Base-by-base conservation (phyloP, 2,797 vertebrate genomes). In the Manis pentadactyla region DNA sequence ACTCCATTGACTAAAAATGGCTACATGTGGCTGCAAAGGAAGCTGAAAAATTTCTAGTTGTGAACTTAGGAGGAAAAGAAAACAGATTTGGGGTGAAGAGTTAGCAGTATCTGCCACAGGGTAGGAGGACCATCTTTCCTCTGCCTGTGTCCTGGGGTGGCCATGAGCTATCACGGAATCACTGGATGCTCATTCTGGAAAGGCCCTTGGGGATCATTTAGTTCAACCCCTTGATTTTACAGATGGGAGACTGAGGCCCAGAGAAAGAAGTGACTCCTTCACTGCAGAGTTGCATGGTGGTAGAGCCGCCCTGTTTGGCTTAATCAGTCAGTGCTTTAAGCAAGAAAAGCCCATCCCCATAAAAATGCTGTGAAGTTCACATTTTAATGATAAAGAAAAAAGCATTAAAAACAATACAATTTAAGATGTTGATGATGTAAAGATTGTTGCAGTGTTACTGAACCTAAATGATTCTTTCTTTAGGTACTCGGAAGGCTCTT, bases 361-460 rank as follows among this genome's bases (percentile, higher is more conserved):
- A 49, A 95, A 92, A 71, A 86, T 63, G 13, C 78, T 37, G 19
- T 46, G 37, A 75, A 61, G n/a, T 81, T 81, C 19, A 55, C 25
- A 14, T 90, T 79, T 89, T 34, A 53, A 46, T 71, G 85, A 88
- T 39, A 64, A 93, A 96, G 73, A 53, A 42, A 64, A 97, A 90
- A n/a, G 55, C 0, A 11, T 57, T 68, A 83, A 82, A 63, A 90
- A 69, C 34, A 69, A 63, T 55, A 83, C 57, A 92, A 92, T 89
- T 69, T 6, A 63, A 59, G 87, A 75, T 82, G 61, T 23, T 66
- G 51, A 39, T 82, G 64, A 55, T 13, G 42, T 39, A 55, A 18
- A n/a, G 42, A 91, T 66, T 61, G 63, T 14, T 31, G 34, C 37
- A 57, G n/a, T 73, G 59, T n/a, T 14, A 49, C 4, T 2, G 46